Percentiles rank a stretch among this genome's conserved stretches.
Conservation (phyloP, 2,888 invertebrate species). For the Pediacus dermestoides region DNA sequence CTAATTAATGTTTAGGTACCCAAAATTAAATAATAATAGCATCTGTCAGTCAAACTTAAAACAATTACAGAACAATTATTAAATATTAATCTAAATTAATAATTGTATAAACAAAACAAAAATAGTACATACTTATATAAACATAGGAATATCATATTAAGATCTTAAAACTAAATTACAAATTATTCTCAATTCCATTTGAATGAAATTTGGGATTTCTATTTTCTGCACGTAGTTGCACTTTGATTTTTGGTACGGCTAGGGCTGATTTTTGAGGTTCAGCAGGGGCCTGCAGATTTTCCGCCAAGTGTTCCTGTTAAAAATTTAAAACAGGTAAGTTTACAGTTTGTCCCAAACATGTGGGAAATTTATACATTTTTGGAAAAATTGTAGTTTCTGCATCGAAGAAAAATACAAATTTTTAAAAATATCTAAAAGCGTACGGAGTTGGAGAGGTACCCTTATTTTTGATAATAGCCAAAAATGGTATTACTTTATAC, state of each 20-base stretch:
- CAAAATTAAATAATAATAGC: slow-evolving; percentile 5
- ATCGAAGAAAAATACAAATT: no score
- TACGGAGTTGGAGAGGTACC: no score
- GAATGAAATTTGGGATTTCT: slow-evolving; percentile 20
- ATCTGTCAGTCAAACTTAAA: slow-evolving; percentile 5
- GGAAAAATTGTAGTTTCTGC: no score
- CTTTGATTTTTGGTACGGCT: slow-evolving; percentile 36
- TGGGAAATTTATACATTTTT: no score
- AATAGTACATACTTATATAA: no score
- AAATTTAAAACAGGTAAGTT: slow-evolving; percentile 11
- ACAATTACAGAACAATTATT: background rate
- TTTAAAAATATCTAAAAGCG: no score
- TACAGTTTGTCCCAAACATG: background rate
- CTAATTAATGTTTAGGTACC: no score
- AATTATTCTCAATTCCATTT: slow-evolving; percentile 23
- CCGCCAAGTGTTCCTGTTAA: slow-evolving; percentile 36
- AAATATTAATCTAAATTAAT: background rate
- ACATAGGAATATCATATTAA: no score
- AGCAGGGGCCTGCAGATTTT: slow-evolving; percentile 16
- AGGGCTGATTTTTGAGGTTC: slow-evolving; percentile 30
- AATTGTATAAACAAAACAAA: no score
- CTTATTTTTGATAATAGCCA: no score
- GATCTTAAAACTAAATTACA: no score
- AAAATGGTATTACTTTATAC: no score
- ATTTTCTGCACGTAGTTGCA: slow-evolving; percentile 32